Percentiles rank a stretch among this genome's conserved stretches.
Evolutionary conservation across 2,113 vertebrate genomes (phyloP).

Genomic region (Aldabrachelys gigantea): DNA sequence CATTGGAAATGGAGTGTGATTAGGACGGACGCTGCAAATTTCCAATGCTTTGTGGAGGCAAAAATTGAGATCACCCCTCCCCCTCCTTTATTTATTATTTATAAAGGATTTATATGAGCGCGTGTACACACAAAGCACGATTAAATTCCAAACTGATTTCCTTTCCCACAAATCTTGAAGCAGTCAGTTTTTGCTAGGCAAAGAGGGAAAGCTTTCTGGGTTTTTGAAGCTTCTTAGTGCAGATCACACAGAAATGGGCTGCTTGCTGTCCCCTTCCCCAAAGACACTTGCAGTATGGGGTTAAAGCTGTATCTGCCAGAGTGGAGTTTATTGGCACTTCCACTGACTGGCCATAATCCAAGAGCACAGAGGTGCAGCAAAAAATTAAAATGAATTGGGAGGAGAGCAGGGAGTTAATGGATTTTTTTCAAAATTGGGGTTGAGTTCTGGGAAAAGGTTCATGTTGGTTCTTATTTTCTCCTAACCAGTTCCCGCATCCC

Average conservation of each 20-base stretch:
- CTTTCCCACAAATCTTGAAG: not conserved
- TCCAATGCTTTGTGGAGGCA: not conserved
- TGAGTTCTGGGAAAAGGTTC: not conserved
- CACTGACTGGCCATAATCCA: not conserved
- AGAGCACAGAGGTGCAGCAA: not conserved
- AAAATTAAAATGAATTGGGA: not conserved
- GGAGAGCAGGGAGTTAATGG: not conserved
- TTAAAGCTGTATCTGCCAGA: conserved; percentile 36
- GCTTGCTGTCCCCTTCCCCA: fast-evolving
- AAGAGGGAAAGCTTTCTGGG: not conserved
- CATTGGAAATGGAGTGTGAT: not conserved
- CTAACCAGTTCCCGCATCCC: not conserved
- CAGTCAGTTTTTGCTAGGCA: not conserved
- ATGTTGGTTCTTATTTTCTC: not conserved
- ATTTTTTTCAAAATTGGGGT: not conserved
- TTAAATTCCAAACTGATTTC: not conserved
- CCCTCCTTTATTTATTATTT: not conserved
- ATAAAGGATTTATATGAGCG: not conserved
- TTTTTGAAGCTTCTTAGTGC: not conserved
- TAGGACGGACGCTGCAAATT: not conserved
- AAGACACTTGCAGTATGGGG: not conserved
- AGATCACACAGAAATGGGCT: not conserved
- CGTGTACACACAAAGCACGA: not conserved
- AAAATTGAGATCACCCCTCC: not conserved
- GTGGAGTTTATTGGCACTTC: not conserved